Percentiles rank a stretch among this genome's conserved stretches.
These are phyloP conservation scores for Aurelia aurita complex sp. Pacific DNA, from an alignment of 30 jellyfish, hydroid and myxozoan genomes.

Conservation along the genomic window DNA sequence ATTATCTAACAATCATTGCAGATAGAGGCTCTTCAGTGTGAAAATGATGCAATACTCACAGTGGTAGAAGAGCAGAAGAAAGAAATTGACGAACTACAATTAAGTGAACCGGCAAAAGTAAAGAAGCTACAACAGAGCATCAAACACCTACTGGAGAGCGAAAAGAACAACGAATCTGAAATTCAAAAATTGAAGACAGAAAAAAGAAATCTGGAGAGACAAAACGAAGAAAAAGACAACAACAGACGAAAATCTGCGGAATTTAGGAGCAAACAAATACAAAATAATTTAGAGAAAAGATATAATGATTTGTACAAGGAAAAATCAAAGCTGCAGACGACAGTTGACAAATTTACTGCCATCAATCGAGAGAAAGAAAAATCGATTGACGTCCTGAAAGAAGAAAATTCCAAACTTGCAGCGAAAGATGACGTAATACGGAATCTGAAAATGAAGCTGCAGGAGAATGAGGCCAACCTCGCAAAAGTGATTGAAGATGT, in stretches of 20 bases:
- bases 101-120: conserved; percentile 5
- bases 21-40: conserved; percentile 22
- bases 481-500: conserved; percentile 10
- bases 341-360: conserved; percentile 1
- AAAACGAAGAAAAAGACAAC: not conserved
- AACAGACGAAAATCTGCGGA: not conserved
- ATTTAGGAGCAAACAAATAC: too few relatives aligned
- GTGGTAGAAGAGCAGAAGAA: conserved; percentile 20
- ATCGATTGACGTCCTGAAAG: not conserved
- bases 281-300: not conserved
- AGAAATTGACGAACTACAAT: conserved; percentile 5
- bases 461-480: conserved; percentile 4
- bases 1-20: not conserved
- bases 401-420: conserved; percentile 4
- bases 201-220: not conserved
- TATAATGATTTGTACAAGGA: not conserved
- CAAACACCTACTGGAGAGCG: conserved; percentile 15
- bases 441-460: conserved; percentile 26
- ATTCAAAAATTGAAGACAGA: conserved; percentile 20
- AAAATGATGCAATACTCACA: conserved; percentile 10
- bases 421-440: conserved; percentile 16
- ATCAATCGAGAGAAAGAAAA: conserved; percentile 1
- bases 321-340: not conserved
- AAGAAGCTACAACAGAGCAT: conserved; percentile 16
- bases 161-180: conserved; percentile 3